phyloP scores from a whole-genome alignment of 2,888 invertebrate genomes.

The Pollenia angustigena region DNA sequence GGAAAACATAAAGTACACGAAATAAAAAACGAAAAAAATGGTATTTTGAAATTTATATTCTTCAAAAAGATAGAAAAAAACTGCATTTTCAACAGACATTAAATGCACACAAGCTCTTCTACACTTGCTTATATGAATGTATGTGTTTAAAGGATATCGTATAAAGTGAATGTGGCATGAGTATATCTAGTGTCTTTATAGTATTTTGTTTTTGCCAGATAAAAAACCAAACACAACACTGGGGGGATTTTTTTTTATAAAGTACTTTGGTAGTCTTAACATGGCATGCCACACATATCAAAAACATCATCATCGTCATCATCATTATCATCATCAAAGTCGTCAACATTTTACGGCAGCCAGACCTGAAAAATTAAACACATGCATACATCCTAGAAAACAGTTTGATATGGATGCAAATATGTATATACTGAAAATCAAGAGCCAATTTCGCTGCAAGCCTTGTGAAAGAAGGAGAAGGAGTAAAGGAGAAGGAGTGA shows the following conservation, averaged over 20 bases:
- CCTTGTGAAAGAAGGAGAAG: background rate
- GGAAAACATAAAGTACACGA: slow-evolving; percentile 1
- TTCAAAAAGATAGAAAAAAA: slow-evolving; percentile 26
- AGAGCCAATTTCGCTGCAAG: background rate
- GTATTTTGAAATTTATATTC: slow-evolving; percentile 38
- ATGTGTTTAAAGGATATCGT: background rate
- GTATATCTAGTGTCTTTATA: slow-evolving; percentile 13
- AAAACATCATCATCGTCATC: slow-evolving; percentile 49
- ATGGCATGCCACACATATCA: slow-evolving; percentile 68
- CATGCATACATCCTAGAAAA: slow-evolving; percentile 5
- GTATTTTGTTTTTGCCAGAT: slow-evolving; percentile 29
- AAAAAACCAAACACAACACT: slow-evolving; percentile 41
- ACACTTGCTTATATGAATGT: background rate
- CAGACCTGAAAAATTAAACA: slow-evolving; percentile 19
- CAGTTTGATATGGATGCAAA: slow-evolving; percentile 24
- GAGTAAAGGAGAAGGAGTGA: background rate
- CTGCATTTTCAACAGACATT: background rate
- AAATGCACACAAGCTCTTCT: background rate
- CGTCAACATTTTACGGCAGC: slow-evolving; percentile 51
- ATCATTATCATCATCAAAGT: slow-evolving; percentile 33
- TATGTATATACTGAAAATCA: no score
- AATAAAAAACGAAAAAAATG: slow-evolving; percentile 26
- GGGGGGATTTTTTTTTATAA: slow-evolving; percentile 37
- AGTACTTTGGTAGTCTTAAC: slow-evolving; percentile 65
- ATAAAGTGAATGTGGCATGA: slow-evolving; percentile 14